Evolutionary conservation across 2,113 vertebrate species (phyloP), one percentile per base, ranked within the genome.

Genomic region (Labeo catla): DNA sequence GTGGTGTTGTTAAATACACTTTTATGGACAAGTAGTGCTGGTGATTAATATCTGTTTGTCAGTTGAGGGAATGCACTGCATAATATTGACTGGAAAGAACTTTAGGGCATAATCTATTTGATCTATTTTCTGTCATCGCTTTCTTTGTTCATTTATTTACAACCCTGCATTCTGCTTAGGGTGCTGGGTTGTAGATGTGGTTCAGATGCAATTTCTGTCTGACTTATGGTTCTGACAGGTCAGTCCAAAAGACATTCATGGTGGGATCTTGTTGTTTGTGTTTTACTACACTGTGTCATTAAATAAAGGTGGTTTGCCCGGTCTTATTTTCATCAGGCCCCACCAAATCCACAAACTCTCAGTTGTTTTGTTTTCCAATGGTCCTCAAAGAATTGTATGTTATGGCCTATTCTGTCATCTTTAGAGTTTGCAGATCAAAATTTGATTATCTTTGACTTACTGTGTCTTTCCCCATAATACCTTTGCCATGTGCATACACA

Each of bases 11-110:
- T 84, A 79, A 47, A 54, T 28, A 39, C 81, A 77, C 76, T 86
- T 84, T 86, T 88, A 86, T 50, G 66, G 85, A 47, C 34, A 59
- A 84, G 85, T 8, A 61, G 54, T 13, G 8, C 72, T 84, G 21
- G 45, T 88, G 87, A 88, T 88, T 84, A 68, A 88, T 84, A 39
- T 61, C 47, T 39, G 34, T 84, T 84, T 76, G 61, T 81, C 65
- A 73, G 77, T 10, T 80, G n/a, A 81, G 23, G 52, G 52, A 73
- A 70, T 47, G 50, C 77, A 47, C 28, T 47, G 10, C 39, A 4
- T 45, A 73, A 61, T 45, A 84, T 45, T 43, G 81, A 84, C 81
- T 73, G 66, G 65, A 84, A 73, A 73, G 6, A 59, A 84, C 50
- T 84, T 70, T 47, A 21, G 65, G 47, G 16, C 16, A 70, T 83